phyloP scores from a whole-genome alignment of 2,888 invertebrate genomes.

The Cyclophora albipunctata region DNA sequence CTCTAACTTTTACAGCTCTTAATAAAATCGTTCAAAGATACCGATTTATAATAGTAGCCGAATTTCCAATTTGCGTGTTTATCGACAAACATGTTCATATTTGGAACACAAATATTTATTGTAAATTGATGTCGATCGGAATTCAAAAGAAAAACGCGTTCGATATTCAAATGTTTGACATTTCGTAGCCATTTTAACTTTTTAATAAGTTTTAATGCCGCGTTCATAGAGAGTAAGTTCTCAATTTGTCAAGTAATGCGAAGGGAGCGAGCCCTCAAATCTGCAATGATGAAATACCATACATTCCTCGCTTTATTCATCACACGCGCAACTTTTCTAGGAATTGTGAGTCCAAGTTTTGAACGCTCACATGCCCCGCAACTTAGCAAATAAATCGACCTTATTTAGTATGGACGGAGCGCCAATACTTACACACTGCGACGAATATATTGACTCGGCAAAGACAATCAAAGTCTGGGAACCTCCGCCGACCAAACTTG shows the following conservation, averaged over 20 bases:
- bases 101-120: conserved; percentile 27
- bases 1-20: conserved; percentile 59
- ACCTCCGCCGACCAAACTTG: conserved; percentile 33
- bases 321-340: conserved; percentile 66
- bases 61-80: conserved; percentile 42
- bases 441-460: conserved; percentile 58
- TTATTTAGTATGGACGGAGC: conserved; percentile 63
- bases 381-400: conserved; percentile 58
- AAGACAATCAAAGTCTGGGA: conserved; percentile 54
- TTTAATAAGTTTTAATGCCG: not conserved
- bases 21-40: conserved; percentile 64
- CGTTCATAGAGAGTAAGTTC: conserved; percentile 32
- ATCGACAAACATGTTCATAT: conserved; percentile 20
- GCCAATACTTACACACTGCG: conserved; percentile 44
- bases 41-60: conserved; percentile 53
- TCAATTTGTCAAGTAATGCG: conserved; percentile 39
- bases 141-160: conserved; percentile 42
- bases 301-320: conserved; percentile 65
- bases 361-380: conserved; percentile 48
- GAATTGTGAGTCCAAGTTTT: conserved; percentile 51
- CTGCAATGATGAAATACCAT: conserved; percentile 66
- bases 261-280: conserved; percentile 57
- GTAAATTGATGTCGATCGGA: conserved; percentile 47
- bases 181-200: conserved; percentile 42
- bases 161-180: conserved; percentile 30